Conservation (phyloP, 2,888 invertebrate genomes). For the Diaprepes abbreviatus region DNA sequence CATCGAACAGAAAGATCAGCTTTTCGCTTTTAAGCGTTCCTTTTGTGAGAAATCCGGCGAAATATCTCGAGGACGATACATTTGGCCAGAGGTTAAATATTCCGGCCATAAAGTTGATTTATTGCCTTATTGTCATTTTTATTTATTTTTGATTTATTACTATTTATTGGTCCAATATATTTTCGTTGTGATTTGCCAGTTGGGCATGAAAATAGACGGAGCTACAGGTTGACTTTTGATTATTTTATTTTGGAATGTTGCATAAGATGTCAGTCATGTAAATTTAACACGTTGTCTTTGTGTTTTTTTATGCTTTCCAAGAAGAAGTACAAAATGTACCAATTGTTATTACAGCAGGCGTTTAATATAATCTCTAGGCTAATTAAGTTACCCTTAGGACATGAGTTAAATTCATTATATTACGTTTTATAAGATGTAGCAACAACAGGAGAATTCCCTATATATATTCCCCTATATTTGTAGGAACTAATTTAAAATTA, state of each 20-base stretch:
- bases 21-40: constrained; percentile 27
- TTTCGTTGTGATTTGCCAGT: constrained; percentile 29
- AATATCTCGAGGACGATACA: constrained; percentile 22
- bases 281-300: too few relatives aligned
- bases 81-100: constrained; percentile 35
- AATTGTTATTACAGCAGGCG: too few relatives aligned
- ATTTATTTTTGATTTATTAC: constrained; percentile 43
- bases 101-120: constrained; percentile 40
- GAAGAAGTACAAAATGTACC: too few relatives aligned
- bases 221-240: constrained; percentile 31
- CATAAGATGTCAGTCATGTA: too few relatives aligned
- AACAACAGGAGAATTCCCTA: too few relatives aligned
- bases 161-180: constrained; percentile 41
- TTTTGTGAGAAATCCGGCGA: constrained; percentile 32
- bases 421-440: too few relatives aligned
- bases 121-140: constrained; percentile 39
- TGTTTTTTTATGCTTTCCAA: too few relatives aligned
- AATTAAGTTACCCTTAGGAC: too few relatives aligned
- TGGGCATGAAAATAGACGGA: constrained; percentile 22
- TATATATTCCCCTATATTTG: too few relatives aligned
- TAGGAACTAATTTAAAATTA: too few relatives aligned
- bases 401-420: too few relatives aligned
- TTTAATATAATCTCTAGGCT: too few relatives aligned
- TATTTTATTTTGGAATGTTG: constrained; percentile 16
- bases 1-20: constrained; percentile 17